phyloP scores from a whole-genome alignment of 1,140 invertebrate genomes.

The Harpegnathos saltator region DNA sequence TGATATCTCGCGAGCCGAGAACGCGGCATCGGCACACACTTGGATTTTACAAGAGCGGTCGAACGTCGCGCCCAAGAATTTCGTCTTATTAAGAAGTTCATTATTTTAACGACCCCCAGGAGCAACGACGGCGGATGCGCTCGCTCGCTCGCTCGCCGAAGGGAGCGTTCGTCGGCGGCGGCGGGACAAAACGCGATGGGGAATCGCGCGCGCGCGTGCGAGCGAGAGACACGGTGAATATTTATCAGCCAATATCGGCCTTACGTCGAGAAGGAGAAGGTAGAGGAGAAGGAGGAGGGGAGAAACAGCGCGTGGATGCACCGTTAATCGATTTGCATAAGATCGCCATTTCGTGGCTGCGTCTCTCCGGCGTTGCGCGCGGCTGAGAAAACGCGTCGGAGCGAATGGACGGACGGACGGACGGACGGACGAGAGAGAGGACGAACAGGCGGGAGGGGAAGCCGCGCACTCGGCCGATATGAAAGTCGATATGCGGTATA shows the following conservation, averaged over 20 bases:
- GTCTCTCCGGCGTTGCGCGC: conserved; percentile 24
- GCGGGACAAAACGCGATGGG: conserved; percentile 17
- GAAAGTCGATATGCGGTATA: conserved; percentile 37
- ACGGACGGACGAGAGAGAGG: conserved; percentile 74
- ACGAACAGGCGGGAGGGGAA: conserved; percentile 4
- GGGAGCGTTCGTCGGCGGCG: background rate
- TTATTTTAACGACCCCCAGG: conserved; percentile 52
- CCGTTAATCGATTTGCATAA: conserved; percentile 76
- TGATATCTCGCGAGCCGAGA: no score
- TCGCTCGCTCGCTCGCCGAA: no score
- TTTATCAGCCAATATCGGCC: conserved; percentile 66
- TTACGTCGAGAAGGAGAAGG: background rate
- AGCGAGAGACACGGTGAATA: conserved; percentile 49
- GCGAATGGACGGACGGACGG: conserved; percentile 49
- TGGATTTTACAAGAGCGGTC: conserved; percentile 2
- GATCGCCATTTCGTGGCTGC: conserved; percentile 39
- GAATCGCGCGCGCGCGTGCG: conserved; percentile 10
- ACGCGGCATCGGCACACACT: no score
- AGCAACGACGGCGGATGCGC: background rate
- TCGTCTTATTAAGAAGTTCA: conserved; percentile 57
- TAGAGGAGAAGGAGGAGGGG: background rate
- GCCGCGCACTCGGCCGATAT: conserved; percentile 2
- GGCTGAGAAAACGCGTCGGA: conserved; percentile 38
- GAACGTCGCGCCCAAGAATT: conserved; percentile 23
- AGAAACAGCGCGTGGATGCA: conserved; percentile 57